Percentiles rank a stretch among this genome's conserved stretches.
phyloP scores from a whole-genome alignment of 2,888 invertebrate genomes.

The Amphipyra tragopoginis region DNA sequence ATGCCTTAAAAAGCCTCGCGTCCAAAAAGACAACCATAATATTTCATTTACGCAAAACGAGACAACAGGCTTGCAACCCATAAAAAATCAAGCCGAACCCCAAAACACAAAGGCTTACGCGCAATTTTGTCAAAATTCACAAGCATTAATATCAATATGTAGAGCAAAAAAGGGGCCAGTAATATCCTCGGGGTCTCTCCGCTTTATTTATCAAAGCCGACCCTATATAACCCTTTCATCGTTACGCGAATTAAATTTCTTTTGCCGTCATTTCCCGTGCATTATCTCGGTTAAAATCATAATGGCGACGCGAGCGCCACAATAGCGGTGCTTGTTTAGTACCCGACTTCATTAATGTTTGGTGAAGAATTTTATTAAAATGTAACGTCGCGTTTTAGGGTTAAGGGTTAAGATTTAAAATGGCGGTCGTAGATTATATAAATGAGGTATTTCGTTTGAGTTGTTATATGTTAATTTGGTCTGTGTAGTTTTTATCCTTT shows the following conservation, averaged over 20 bases:
- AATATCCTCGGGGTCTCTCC: constrained; percentile 84
- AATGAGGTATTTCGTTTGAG: constrained; percentile 32
- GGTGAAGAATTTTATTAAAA: constrained; percentile 89
- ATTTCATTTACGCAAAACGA: constrained; percentile 63
- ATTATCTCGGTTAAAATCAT: constrained; percentile 89
- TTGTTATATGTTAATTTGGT: constrained; percentile 16
- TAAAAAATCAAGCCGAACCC: constrained; percentile 57
- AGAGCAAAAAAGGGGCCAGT: constrained; percentile 84
- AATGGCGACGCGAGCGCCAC: constrained; percentile 81
- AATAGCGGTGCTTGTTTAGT: constrained; percentile 82
- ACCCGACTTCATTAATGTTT: constrained; percentile 86
- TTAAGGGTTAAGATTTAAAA: constrained; percentile 67
- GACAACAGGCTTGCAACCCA: constrained; percentile 45
- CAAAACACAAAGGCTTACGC: constrained; percentile 63
- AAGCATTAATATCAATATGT: constrained; percentile 89
- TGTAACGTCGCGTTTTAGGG: constrained; percentile 84
- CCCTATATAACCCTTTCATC: constrained; percentile 88
- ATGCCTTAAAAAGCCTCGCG: constrained; percentile 31
- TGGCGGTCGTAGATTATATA: constrained; percentile 40
- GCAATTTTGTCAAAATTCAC: constrained; percentile 88
- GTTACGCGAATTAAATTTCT: constrained; percentile 90
- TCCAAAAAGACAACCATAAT: constrained; percentile 59
- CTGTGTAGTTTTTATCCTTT: constrained; percentile 1
- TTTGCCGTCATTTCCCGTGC: constrained; percentile 90
- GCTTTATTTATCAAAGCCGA: constrained; percentile 87